phyloP scores from a whole-genome alignment of 1,140 invertebrate species.

The Phocides pigmalion region DNA sequence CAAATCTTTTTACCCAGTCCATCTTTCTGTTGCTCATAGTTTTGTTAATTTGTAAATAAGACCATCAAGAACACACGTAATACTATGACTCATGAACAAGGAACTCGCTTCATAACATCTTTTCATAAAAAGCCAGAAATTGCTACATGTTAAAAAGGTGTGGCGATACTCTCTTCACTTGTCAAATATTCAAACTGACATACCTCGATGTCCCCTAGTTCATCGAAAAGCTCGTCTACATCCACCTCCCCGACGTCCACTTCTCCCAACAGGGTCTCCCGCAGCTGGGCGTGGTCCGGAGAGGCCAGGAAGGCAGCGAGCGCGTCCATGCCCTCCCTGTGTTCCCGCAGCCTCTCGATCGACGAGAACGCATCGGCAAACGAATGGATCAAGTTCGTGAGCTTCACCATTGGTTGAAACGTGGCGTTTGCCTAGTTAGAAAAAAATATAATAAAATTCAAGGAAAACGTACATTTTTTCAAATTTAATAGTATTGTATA shows the following conservation, averaged over 20 bases:
- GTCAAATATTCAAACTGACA: neutral
- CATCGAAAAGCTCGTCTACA: slow-evolving; percentile 61
- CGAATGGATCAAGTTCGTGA: slow-evolving; percentile 76
- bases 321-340: slow-evolving; percentile 77
- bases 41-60: too few relatives aligned
- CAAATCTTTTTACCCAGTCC: too few relatives aligned
- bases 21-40: too few relatives aligned
- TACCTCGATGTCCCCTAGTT: slow-evolving; percentile 70
- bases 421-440: slow-evolving; percentile 82
- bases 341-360: slow-evolving; percentile 73
- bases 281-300: slow-evolving; percentile 47
- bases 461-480: too few relatives aligned
- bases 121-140: too few relatives aligned
- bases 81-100: too few relatives aligned
- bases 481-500: too few relatives aligned
- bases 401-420: slow-evolving; percentile 84
- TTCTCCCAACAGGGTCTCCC: slow-evolving; percentile 50
- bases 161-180: too few relatives aligned
- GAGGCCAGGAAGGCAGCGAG: slow-evolving; percentile 70
- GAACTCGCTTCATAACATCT: too few relatives aligned
- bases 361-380: slow-evolving; percentile 78
- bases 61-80: too few relatives aligned
- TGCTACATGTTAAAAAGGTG: too few relatives aligned
- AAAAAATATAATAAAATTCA: neutral
- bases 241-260: slow-evolving; percentile 52